Conservation (phyloP, 2,888 invertebrate species). For the Agonopterix heracliana region DNA sequence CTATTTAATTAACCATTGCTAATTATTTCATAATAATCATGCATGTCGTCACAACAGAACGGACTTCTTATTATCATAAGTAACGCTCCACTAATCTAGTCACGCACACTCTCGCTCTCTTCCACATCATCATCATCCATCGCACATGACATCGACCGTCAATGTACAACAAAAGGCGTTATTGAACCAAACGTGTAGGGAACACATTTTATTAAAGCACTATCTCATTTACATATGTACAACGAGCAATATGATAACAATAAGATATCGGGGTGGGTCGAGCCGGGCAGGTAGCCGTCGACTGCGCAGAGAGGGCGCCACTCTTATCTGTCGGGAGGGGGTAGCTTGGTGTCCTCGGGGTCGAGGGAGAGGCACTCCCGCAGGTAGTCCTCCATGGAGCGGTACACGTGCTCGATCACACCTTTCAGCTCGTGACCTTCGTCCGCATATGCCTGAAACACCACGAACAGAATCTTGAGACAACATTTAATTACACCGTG, state of each 20-base stretch:
- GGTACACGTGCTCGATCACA: conserved; percentile 92
- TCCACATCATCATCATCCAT: conserved; percentile 10
- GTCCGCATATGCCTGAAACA: conserved; percentile 90
- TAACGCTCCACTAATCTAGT: conserved; percentile 29
- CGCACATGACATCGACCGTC: conserved; percentile 10
- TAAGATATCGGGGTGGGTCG: conserved; percentile 25
- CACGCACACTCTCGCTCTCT: conserved; percentile 32
- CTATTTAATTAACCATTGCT: conserved; percentile 28
- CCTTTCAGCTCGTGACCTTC: conserved; percentile 91
- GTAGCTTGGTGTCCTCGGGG: conserved; percentile 82
- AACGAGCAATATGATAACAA: conserved; percentile 48
- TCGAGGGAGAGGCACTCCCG: conserved; percentile 93
- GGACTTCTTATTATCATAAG: conserved; percentile 26
- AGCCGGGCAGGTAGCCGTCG: conserved; percentile 22
- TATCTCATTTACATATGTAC: conserved; percentile 73
- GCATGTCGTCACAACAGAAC: conserved; percentile 36
- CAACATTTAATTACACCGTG: too few relatives aligned
- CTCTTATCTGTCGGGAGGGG: conserved; percentile 74
- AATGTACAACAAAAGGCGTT: conserved; percentile 26
- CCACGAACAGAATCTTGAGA: conserved; percentile 11
- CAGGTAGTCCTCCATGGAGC: conserved; percentile 95
- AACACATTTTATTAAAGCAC: conserved; percentile 72
- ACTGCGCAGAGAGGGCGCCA: conserved; percentile 8
- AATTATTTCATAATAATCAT: conserved; percentile 32
- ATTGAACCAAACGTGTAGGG: conserved; percentile 43